A percentile compares a stretch with the other conserved stretches of the same genome.
Conservation (phyloP, 2,797 vertebrate genomes). For the Carduelis carduelis region DNA sequence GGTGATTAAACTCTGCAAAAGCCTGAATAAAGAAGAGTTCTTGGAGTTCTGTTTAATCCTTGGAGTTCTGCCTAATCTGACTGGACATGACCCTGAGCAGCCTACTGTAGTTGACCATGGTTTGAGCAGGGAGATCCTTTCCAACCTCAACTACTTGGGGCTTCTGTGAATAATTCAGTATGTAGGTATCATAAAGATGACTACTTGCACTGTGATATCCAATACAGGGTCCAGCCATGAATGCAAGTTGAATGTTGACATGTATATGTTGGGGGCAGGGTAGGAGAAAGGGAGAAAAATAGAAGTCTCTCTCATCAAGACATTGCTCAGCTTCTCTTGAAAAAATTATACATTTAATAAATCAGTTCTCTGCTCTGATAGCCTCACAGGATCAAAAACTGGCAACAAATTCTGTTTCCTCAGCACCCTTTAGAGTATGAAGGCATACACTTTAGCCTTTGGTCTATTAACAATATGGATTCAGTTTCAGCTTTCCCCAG, state of each 20-base stretch:
- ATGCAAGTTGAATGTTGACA: background rate
- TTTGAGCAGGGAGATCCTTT: background rate
- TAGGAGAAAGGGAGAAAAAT: accelerated
- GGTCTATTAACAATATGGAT: background rate
- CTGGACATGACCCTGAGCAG: background rate
- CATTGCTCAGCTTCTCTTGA: background rate
- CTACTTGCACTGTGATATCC: background rate
- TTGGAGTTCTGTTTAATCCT: background rate
- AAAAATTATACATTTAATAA: background rate
- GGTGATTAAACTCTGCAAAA: background rate
- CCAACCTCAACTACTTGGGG: background rate
- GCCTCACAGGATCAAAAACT: background rate
- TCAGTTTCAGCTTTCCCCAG: background rate
- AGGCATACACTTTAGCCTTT: background rate
- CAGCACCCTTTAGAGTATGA: background rate
- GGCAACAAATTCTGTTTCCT: background rate
- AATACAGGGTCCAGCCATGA: background rate
- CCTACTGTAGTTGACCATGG: background rate
- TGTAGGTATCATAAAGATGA: background rate
- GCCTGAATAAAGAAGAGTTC: background rate
- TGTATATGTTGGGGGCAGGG: accelerated
- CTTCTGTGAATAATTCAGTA: background rate
- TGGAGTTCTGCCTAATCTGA: background rate
- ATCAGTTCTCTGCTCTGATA: background rate
- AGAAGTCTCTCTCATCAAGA: background rate